Evolutionary conservation across 1,140 invertebrate species (phyloP).

Genomic region (Zaprionus camerounensis): DNA sequence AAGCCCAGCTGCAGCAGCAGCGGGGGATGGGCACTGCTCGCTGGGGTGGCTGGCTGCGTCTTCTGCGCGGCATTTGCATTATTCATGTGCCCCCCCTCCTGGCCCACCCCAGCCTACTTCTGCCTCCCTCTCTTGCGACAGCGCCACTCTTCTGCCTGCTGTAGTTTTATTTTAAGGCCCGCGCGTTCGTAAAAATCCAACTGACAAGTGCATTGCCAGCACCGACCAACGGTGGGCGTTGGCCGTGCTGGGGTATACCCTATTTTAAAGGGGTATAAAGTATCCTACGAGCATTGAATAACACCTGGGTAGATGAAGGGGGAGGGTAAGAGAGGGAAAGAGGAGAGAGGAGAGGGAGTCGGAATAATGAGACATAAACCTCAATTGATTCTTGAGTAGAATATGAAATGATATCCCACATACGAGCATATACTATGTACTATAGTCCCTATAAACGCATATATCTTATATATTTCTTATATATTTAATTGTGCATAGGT

Average conservation of each 20-base stretch:
- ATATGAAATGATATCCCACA: too few species aligned
- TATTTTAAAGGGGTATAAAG: constrained; percentile 2
- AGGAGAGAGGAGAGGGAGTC: not conserved
- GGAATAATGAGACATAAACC: not conserved
- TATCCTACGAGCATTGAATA: not conserved
- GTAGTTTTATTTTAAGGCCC: constrained; percentile 77
- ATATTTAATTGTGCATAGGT: too few species aligned
- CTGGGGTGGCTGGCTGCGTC: constrained; percentile 24
- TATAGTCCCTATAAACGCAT: too few species aligned
- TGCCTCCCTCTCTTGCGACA: not conserved
- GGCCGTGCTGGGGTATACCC: constrained; percentile 32
- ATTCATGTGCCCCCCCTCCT: constrained; percentile 55
- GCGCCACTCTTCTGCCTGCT: constrained; percentile 8
- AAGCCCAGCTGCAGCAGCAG: constrained; percentile 52
- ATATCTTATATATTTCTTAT: too few species aligned
- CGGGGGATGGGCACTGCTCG: not conserved
- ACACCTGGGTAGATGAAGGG: not conserved
- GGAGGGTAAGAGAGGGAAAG: too few species aligned
- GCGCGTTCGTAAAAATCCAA: constrained; percentile 67
- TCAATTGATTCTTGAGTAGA: too few species aligned
- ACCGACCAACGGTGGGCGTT: constrained; percentile 27
- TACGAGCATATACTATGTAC: too few species aligned
- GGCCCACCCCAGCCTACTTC: not conserved
- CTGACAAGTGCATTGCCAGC: constrained; percentile 66
- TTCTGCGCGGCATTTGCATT: constrained; percentile 69